These are phyloP conservation scores for Cheilosia impressa DNA, from an alignment of 2,888 invertebrate species.

Conservation along the genomic window DNA sequence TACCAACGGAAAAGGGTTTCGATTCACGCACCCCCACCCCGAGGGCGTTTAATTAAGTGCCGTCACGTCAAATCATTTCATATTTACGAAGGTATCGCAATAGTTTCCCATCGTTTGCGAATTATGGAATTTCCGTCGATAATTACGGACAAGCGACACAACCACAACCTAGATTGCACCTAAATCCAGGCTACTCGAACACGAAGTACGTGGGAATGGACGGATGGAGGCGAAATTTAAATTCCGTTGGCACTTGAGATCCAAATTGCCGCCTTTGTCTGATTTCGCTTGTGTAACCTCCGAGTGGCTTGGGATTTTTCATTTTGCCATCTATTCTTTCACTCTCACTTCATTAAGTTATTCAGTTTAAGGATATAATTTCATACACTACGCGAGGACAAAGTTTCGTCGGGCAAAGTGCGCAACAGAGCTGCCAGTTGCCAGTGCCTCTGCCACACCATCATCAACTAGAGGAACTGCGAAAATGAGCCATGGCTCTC, in stretches of 20 bases:
- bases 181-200: slow-evolving; percentile 15
- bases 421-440: slow-evolving; percentile 62
- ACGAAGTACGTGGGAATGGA: neutral
- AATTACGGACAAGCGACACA: slow-evolving; percentile 59
- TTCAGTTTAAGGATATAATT: slow-evolving; percentile 73
- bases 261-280: slow-evolving; percentile 67
- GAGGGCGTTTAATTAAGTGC: slow-evolving; percentile 72
- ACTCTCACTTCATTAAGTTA: slow-evolving; percentile 64
- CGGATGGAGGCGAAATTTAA: slow-evolving; percentile 51
- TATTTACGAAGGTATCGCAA: slow-evolving; percentile 62
- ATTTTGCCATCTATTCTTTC: slow-evolving; percentile 8
- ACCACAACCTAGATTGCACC: slow-evolving; percentile 27
- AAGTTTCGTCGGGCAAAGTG: slow-evolving; percentile 64
- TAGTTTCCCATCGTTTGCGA: slow-evolving; percentile 45
- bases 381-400: slow-evolving; percentile 60
- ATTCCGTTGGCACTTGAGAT: slow-evolving; percentile 54
- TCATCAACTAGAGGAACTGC: slow-evolving; percentile 51
- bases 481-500: slow-evolving; percentile 73
- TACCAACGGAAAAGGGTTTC: slow-evolving; percentile 51
- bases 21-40: slow-evolving; percentile 14
- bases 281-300: slow-evolving; percentile 46
- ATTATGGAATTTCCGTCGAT: slow-evolving; percentile 58
- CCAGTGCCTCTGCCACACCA: slow-evolving; percentile 26
- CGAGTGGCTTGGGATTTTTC: slow-evolving; percentile 22
- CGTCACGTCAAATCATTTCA: slow-evolving; percentile 73